Evolutionary conservation across 2,888 invertebrate species (phyloP).

Genomic region (Tortricodes alternella): DNA sequence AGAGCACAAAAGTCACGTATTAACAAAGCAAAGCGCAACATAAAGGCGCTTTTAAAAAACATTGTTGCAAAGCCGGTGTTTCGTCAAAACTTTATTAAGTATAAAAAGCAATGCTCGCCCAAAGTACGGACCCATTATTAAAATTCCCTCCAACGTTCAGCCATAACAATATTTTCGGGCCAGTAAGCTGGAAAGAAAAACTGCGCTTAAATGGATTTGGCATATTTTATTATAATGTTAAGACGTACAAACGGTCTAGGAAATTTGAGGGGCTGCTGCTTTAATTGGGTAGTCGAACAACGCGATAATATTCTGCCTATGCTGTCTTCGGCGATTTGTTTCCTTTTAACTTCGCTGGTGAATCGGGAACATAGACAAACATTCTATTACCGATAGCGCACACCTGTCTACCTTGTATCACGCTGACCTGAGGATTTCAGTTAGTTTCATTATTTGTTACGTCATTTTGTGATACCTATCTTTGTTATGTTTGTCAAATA

Average conservation of each 20-base stretch:
- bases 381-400: no score
- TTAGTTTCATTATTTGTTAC: no score
- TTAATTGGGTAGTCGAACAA: constrained; percentile 15
- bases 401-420: no score
- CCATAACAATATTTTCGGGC: constrained; percentile 66
- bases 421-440: no score
- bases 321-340: no score
- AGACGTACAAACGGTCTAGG: constrained; percentile 52
- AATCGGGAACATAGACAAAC: no score
- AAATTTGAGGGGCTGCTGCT: constrained; percentile 34
- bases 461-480: no score
- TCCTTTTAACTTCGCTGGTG: no score
- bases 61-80: constrained; percentile 19
- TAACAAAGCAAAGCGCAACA: constrained; percentile 17
- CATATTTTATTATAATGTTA: constrained; percentile 63
- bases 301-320: no score
- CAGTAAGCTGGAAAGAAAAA: constrained; percentile 65
- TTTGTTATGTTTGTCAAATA: no score
- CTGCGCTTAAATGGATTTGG: constrained; percentile 66
- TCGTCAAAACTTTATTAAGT: constrained; percentile 38
- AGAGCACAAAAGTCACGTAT: constrained; percentile 11
- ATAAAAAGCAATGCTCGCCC: constrained; percentile 37
- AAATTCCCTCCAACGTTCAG: constrained; percentile 55
- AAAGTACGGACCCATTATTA: constrained; percentile 40
- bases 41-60: constrained; percentile 19